Evolutionary conservation across 2,888 invertebrate genomes (phyloP), one percentile per base, ranked within the genome.

Genomic region (Acanthopleura granulata): DNA sequence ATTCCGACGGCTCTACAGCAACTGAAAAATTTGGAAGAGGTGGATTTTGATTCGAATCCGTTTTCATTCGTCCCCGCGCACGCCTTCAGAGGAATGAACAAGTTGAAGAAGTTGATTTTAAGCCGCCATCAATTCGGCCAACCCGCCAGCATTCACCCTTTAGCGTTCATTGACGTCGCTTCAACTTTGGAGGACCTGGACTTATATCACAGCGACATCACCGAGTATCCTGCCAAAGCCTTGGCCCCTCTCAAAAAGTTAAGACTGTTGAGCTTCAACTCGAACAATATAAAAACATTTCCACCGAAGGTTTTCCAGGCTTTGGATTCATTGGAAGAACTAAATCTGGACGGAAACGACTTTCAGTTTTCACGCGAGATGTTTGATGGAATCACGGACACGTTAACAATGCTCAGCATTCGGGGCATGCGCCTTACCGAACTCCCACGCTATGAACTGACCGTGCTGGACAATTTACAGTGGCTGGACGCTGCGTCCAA

Each of bases 91-190:
- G 49, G 49, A 49, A 30, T 72, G 49, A 49, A 27, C 3, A 29
- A 25, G 16, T 29, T 72, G 22, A 16, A 72, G 18, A 25, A 49
- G 30, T 22, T 72, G 49, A 16, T 9, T 18, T 18, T 72, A 49
- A 40, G n/a, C 18, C 22, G 49, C 18, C 22, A 72, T 30, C 9
- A 72, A 3, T 49, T 72, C 18, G 11, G 15, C 18, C 1, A 30
- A 30, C n/a, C 49, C 9, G 72, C 1, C 49, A 29, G 49, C 16
- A 49, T 72, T 49, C n/a, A 72, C 40, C 18, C 22, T n/a, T 40
- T 49, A 40, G 72, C 72, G n/a, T 72, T 72, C 49, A n/a, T 72
- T 49, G 72, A 49, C 29, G n/a, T 72, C 49, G 72, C 49, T 15
- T 4, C 22, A 4, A 72, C 40, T 29, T 29, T 72, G 25, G 22